Base-by-base conservation (phyloP, 2,888 invertebrate genomes). In the Fabriciana adippe region DNA sequence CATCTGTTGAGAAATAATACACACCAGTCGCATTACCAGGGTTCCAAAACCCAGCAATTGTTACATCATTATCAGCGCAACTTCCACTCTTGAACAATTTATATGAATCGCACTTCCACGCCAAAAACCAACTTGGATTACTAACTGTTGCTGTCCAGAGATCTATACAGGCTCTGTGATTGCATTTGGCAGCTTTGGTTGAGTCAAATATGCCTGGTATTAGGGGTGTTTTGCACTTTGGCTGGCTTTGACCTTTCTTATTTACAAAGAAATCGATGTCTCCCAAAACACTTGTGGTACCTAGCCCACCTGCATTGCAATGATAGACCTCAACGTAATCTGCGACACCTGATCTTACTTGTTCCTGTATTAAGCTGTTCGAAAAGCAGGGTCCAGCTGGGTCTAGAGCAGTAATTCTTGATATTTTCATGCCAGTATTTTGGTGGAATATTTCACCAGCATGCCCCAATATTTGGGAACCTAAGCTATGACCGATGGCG, bases 181-280 rank as follows among this genome's bases (percentile, higher is more conserved):
- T 88, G 69, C 92, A 92, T 60, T 82, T 87, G 1, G 92, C 91
- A 6, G 90, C 88, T 75, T 86, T 86, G 0, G 87, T 76, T 0
- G 89, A 89, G 61, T 86, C 86, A 11, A 87, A 86, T 13, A 90
- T 76, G 0, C 84, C 85, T 13, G 91, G 90, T 35, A 92, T 75
- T 1, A 86, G 72, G 1, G 88, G 84, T 0, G 84, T 88, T 0
- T 81, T 83, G 74, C 94, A 94, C 21, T 93, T 90, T 0, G 94
- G 94, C 76, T 95, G 95, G 0, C 89, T 80, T 14, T 79, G 79
- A 0, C 94, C 94, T 50, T 93, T 93, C 74, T 93, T 94, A 75
- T 95, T 95, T 1, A 94, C 89, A 74, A 93, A 94, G 79, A 94
- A 94, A 78, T 94, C 94, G 6, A 93, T 83, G 61, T 94, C 93